Conservation (phyloP, 2,888 invertebrate genomes). For the Malthinus flaveolus region DNA sequence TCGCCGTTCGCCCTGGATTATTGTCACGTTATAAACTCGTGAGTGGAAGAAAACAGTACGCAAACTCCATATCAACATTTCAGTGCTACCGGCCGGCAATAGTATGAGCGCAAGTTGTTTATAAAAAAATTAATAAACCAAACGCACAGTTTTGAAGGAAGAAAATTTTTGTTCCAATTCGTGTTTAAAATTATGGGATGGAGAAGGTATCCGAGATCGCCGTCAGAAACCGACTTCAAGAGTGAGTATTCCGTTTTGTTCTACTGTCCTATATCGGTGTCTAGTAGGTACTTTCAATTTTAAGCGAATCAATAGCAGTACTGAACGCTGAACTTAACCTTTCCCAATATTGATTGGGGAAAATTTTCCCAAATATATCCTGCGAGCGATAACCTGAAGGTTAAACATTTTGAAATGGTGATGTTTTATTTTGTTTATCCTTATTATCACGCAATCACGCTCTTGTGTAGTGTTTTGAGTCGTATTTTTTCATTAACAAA, state of each 20-base stretch:
- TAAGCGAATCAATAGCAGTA: not conserved
- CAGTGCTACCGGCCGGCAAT: conserved; percentile 15
- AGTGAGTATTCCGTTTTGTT: conserved; percentile 35
- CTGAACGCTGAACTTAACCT: not conserved
- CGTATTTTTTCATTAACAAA: no score
- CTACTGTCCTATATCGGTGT: not conserved
- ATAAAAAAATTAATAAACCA: conserved; percentile 1
- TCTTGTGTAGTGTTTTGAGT: no score
- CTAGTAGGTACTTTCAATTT: not conserved
- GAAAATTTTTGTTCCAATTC: not conserved
- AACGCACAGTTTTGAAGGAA: not conserved
- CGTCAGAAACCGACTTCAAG: conserved; percentile 40
- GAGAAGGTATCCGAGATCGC: conserved; percentile 42
- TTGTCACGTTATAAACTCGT: conserved; percentile 13
- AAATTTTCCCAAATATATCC: not conserved
- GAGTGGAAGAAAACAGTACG: conserved; percentile 6
- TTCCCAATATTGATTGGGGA: conserved; percentile 5
- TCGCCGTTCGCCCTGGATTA: conserved; percentile 1
- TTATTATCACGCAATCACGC: no score
- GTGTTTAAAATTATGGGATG: conserved; percentile 31
- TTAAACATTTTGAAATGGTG: no score
- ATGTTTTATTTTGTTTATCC: no score
- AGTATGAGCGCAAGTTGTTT: conserved; percentile 15
- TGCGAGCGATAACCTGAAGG: no score
- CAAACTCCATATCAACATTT: conserved; percentile 11